phyloP scores from a whole-genome alignment of 2,888 invertebrate genomes.

The Neoaliturus tenellus region DNA sequence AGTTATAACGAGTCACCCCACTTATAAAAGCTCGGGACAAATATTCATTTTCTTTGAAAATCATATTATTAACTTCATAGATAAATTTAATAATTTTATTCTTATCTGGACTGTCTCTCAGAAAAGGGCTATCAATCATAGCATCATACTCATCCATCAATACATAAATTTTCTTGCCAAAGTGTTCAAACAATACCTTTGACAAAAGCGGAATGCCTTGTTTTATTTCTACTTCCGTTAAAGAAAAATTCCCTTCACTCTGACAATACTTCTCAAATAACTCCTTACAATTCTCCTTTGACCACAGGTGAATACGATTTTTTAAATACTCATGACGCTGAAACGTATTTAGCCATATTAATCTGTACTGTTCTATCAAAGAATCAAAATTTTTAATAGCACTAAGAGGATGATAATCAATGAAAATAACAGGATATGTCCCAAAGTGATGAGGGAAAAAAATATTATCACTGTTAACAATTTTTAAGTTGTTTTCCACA shows the following conservation, averaged over 20 bases:
- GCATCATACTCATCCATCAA: constrained; percentile 52
- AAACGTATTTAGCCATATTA: constrained; percentile 12
- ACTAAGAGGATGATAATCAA: constrained; percentile 38
- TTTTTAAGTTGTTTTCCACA: constrained; percentile 47
- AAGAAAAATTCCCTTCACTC: not conserved
- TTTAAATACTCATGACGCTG: constrained; percentile 18
- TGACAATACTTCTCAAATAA: constrained; percentile 24
- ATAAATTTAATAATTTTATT: constrained; percentile 41
- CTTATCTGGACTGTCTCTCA: constrained; percentile 35
- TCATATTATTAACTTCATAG: constrained; percentile 10
- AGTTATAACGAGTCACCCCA: not conserved
- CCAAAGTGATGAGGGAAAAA: constrained; percentile 40
- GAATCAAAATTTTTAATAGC: not conserved
- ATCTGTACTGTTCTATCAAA: constrained; percentile 12
- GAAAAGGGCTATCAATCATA: not conserved
- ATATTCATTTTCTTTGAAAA: constrained; percentile 26
- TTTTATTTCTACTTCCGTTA: not conserved
- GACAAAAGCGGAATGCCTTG: constrained; percentile 8
- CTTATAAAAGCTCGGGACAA: not conserved
- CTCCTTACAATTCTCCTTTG: not conserved
- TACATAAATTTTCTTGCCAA: constrained; percentile 13
- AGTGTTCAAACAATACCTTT: constrained; percentile 30
- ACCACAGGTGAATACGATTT: not conserved
- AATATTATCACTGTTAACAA: not conserved
- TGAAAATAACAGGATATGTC: constrained; percentile 33